Percentiles rank a stretch among this genome's conserved stretches.
Conservation (phyloP, 2,888 invertebrate genomes). For the Hypomecis atomaria region DNA sequence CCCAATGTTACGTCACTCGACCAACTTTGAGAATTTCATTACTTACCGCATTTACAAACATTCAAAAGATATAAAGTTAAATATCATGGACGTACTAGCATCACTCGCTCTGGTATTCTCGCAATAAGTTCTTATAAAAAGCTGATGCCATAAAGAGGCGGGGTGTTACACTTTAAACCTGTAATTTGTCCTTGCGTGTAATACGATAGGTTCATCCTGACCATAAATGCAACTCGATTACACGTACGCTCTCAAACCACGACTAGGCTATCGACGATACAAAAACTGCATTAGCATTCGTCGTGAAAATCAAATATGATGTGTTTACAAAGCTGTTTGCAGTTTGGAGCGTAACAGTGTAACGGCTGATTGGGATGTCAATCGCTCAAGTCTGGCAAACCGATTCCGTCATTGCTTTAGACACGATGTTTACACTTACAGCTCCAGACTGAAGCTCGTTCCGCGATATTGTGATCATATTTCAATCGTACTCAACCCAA, state of each 20-base stretch:
- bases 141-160: conserved; percentile 15
- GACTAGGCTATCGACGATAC: conserved; percentile 33
- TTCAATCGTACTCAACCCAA: conserved; percentile 61
- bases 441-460: conserved; percentile 50
- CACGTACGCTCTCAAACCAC: conserved; percentile 16
- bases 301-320: conserved; percentile 51
- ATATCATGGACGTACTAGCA: conserved; percentile 12
- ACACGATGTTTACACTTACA: conserved; percentile 63
- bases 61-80: conserved; percentile 11
- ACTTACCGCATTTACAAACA: conserved; percentile 23
- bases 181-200: conserved; percentile 33
- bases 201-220: conserved; percentile 31
- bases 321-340: conserved; percentile 64
- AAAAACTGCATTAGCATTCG: conserved; percentile 41
- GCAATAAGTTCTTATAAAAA: conserved; percentile 14
- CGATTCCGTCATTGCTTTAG: conserved; percentile 55
- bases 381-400: conserved; percentile 49
- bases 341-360: conserved; percentile 54
- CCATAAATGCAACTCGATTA: conserved; percentile 27
- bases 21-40: conserved; percentile 24
- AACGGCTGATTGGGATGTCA: conserved; percentile 56
- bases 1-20: conserved; percentile 19
- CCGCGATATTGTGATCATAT: conserved; percentile 52
- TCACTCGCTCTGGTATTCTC: neutral
- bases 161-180: conserved; percentile 30